Evolutionary conservation across 1,140 invertebrate species (phyloP).

Genomic region (Rhagoletis zephyria): DNA sequence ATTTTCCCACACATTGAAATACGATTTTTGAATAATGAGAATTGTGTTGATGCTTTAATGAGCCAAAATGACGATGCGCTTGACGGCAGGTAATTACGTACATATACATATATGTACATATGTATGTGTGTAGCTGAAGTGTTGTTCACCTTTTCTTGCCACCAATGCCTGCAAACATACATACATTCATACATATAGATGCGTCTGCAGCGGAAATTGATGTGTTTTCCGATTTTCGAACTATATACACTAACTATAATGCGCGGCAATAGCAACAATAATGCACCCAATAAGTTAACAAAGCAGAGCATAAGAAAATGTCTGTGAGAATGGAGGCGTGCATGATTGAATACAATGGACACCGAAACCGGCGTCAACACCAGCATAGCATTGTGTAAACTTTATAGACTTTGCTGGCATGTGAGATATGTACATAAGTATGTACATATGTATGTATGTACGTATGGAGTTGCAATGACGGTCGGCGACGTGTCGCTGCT

Average conservation of each 20-base stretch:
- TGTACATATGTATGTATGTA: no score
- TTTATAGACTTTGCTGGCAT: background rate
- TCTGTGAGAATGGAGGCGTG: background rate
- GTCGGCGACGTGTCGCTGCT: background rate
- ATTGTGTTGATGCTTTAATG: background rate
- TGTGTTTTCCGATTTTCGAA: slow-evolving; percentile 53
- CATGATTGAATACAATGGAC: background rate
- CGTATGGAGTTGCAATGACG: background rate
- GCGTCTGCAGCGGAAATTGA: slow-evolving; percentile 55
- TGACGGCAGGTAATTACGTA: background rate
- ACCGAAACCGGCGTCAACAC: background rate
- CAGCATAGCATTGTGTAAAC: slow-evolving; percentile 13
- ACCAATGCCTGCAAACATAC: background rate
- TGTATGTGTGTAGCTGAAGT: background rate
- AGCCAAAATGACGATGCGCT: background rate
- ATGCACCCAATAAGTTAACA: slow-evolving; percentile 16
- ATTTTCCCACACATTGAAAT: slow-evolving; percentile 23
- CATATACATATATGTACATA: no score
- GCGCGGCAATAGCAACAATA: background rate
- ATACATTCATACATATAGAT: background rate
- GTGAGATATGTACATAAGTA: background rate
- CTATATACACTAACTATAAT: background rate
- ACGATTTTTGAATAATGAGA: slow-evolving; percentile 25
- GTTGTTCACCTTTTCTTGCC: background rate
- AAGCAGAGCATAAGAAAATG: slow-evolving; percentile 10